phyloP scores from a whole-genome alignment of 2,113 vertebrate species.

The Dasyprocta punctata region DNA sequence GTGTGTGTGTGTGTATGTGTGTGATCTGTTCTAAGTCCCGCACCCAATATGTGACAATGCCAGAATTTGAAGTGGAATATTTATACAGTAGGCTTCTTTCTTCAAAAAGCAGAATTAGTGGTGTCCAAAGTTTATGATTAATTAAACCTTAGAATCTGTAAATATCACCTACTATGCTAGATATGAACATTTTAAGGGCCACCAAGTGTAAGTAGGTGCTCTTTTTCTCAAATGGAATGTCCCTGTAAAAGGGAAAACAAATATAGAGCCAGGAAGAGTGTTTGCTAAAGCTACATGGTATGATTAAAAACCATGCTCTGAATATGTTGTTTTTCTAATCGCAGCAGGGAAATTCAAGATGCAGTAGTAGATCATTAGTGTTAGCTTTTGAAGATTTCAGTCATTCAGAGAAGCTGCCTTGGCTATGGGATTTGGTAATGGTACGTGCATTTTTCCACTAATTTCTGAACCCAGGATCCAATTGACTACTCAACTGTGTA shows the following conservation, averaged over 20 bases:
- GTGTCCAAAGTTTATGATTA: neutral
- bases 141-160: slow-evolving; percentile 7
- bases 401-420: neutral
- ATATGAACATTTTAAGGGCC: neutral
- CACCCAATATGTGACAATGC: neutral
- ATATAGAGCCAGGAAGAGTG: neutral
- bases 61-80: neutral
- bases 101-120: neutral
- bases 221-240: slow-evolving; percentile 18
- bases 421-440: neutral
- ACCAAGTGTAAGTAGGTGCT: slow-evolving; percentile 31
- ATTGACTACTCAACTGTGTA: neutral
- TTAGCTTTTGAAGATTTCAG: slow-evolving; percentile 25
- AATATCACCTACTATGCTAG: neutral
- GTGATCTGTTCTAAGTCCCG: neutral
- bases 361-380: neutral
- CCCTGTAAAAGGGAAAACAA: neutral
- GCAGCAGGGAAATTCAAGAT: neutral
- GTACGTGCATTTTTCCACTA: neutral
- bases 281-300: neutral
- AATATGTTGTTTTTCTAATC: slow-evolving; percentile 21
- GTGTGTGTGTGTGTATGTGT: too few species aligned
- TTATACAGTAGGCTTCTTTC: neutral
- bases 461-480: slow-evolving; percentile 23
- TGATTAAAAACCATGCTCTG: neutral